These are phyloP conservation scores for Pachycephala philippinensis DNA, from an alignment of 2,113 vertebrate species.

Conservation along the genomic window DNA sequence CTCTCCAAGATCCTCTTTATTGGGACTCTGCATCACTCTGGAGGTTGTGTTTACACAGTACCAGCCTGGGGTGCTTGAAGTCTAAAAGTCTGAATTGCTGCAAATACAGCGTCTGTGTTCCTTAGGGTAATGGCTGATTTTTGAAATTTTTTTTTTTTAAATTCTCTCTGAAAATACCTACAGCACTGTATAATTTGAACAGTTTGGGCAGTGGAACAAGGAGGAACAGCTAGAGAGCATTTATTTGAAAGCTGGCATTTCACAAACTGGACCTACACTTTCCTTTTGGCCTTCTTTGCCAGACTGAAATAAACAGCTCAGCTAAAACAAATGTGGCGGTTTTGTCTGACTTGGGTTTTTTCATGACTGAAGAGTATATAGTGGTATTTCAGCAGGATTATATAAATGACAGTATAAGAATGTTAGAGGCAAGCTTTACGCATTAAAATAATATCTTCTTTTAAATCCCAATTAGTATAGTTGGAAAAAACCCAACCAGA, in stretches of 20 bases:
- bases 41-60: neutral
- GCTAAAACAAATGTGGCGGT: fast-evolving
- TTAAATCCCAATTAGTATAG: neutral
- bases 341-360: neutral
- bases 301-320: neutral
- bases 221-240: neutral
- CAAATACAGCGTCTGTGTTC: neutral
- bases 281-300: neutral
- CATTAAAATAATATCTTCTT: neutral
- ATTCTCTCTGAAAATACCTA: neutral
- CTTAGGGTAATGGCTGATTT: neutral
- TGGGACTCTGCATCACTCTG: neutral
- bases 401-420: neutral
- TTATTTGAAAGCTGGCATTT: neutral
- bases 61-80: neutral
- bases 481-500: neutral
- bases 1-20: neutral
- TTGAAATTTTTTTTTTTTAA: neutral
- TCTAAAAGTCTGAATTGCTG: neutral
- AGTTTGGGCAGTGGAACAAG: neutral
- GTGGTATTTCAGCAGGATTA: neutral
- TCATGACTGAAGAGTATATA: neutral
- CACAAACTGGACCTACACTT: neutral
- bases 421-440: neutral
- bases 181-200: neutral